Evolutionary conservation across 2,888 invertebrate species (phyloP).

Genomic region (Galerucella nymphaeae): DNA sequence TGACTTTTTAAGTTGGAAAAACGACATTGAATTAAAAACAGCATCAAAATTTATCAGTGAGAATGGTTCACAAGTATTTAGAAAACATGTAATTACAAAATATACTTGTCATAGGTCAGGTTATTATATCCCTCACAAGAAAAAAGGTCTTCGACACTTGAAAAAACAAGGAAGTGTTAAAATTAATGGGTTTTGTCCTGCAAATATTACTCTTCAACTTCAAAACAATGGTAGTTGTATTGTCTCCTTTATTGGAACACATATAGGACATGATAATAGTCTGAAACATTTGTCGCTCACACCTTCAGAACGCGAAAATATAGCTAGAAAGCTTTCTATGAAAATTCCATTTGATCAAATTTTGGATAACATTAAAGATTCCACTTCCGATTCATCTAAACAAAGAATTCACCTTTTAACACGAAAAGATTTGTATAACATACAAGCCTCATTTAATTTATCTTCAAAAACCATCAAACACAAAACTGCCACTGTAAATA

Average conservation of each 20-base stretch:
- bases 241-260: slow-evolving; percentile 21
- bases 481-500: slow-evolving; percentile 34
- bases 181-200: slow-evolving; percentile 29
- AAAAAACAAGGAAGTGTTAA: slow-evolving; percentile 21
- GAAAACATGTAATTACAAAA: slow-evolving; percentile 15
- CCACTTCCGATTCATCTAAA: slow-evolving; percentile 16
- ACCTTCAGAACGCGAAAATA: slow-evolving; percentile 17
- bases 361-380: slow-evolving; percentile 40
- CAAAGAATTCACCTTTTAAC: slow-evolving; percentile 40
- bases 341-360: slow-evolving; percentile 43
- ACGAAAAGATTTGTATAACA: slow-evolving; percentile 42
- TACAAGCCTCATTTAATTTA: slow-evolving; percentile 40
- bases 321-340: slow-evolving; percentile 37
- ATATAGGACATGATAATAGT: slow-evolving; percentile 36
- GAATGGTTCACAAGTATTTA: slow-evolving; percentile 10
- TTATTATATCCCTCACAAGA: slow-evolving; percentile 10
- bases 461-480: slow-evolving; percentile 27
- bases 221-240: slow-evolving; percentile 19
- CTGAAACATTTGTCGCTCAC: slow-evolving; percentile 41
- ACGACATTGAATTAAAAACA: slow-evolving; percentile 12
- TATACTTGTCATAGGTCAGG: slow-evolving; percentile 28
- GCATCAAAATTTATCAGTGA: slow-evolving; percentile 21
- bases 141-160: slow-evolving; percentile 19
- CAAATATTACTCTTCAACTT: slow-evolving; percentile 18
- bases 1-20: slow-evolving; percentile 22